Percentiles rank a stretch among this genome's conserved stretches.
phyloP scores from a whole-genome alignment of 2,113 vertebrate species.

The Corvus hawaiiensis region DNA sequence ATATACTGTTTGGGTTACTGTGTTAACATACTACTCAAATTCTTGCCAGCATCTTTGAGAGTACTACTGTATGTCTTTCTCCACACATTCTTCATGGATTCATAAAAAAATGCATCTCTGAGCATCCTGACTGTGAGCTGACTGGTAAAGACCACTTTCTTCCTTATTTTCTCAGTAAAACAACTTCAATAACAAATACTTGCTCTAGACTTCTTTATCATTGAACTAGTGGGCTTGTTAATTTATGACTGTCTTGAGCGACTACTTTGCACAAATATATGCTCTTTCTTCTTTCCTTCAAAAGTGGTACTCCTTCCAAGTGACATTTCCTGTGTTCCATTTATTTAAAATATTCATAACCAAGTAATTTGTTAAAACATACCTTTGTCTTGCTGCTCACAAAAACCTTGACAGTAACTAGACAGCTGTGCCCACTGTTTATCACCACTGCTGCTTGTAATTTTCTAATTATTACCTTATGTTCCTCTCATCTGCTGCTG shows the following conservation, averaged over 20 bases:
- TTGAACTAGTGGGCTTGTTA: neutral
- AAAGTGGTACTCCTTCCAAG: neutral
- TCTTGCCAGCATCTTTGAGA: neutral
- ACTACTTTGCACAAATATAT: neutral
- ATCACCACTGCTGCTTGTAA: neutral
- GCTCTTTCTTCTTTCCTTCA: neutral
- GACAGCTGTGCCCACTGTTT: constrained; percentile 14
- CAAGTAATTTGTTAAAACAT: neutral
- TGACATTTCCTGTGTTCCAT: neutral
- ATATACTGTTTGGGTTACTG: neutral
- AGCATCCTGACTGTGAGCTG: neutral
- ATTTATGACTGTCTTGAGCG: neutral
- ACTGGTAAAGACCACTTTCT: neutral
- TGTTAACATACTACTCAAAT: neutral
- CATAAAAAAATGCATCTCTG: neutral
- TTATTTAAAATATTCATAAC: neutral
- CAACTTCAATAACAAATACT: neutral
- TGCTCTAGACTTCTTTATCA: neutral
- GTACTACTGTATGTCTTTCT: neutral
- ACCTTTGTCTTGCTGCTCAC: neutral
- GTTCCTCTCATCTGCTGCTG: constrained; percentile 5
- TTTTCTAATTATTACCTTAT: constrained; percentile 51
- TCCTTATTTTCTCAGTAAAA: neutral
- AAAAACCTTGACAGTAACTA: neutral
- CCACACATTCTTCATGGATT: neutral